Evolutionary conservation across 2,113 vertebrate genomes (phyloP).

Genomic region (Coptodon bakossiorum): DNA sequence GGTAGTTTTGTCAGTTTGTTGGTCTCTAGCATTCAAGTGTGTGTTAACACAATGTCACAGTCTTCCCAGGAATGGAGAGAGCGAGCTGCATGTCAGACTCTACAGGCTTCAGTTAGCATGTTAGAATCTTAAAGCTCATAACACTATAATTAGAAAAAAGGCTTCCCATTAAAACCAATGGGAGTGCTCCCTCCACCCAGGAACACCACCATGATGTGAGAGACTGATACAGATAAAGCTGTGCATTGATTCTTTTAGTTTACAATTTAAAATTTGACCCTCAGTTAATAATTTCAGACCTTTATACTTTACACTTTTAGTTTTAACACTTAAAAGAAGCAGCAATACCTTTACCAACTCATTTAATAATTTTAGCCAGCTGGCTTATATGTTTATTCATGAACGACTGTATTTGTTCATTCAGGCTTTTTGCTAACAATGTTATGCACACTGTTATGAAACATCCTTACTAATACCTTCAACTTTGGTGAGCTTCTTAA

Average conservation of each 20-base stretch:
- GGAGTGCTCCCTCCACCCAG: not conserved
- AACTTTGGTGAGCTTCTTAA: not conserved
- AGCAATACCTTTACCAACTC: fast-evolving
- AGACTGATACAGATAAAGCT: not conserved
- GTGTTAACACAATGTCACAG: not conserved
- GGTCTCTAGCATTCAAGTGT: not conserved
- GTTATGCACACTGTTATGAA: not conserved
- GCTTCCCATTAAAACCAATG: not conserved
- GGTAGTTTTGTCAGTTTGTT: not conserved
- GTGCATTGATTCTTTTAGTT: not conserved
- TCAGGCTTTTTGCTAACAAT: not conserved
- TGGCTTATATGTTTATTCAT: not conserved
- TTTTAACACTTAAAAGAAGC: not conserved
- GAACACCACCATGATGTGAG: not conserved
- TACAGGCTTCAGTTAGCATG: not conserved
- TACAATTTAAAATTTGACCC: not conserved
- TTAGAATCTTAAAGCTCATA: fast-evolving
- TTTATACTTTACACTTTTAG: not conserved
- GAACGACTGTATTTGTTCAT: not conserved
- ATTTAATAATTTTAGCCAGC: not conserved
- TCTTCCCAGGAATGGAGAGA: not conserved
- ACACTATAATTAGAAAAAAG: not conserved
- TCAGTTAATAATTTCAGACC: not conserved
- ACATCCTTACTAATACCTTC: not conserved
- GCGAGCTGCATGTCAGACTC: not conserved